These are phyloP conservation scores for Columbina picui DNA, from an alignment of 2,113 vertebrate species.

Conservation along the genomic window DNA sequence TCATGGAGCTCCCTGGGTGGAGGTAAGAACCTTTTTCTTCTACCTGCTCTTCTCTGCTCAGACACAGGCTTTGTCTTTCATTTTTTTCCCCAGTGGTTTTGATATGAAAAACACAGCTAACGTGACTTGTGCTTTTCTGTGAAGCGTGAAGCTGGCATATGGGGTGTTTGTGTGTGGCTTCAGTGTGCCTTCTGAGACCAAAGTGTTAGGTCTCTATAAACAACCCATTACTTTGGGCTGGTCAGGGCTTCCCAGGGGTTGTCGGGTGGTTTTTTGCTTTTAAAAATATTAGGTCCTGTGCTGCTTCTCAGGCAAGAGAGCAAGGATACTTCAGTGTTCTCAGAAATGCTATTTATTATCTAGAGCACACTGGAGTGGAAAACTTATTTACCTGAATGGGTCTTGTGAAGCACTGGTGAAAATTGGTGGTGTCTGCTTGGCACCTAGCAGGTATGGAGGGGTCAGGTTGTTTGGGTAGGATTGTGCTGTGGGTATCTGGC, in stretches of 20 bases:
- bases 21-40: conserved; percentile 15
- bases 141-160: background rate
- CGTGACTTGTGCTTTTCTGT: background rate
- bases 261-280: background rate
- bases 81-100: background rate
- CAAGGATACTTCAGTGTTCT: background rate
- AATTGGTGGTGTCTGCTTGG: background rate
- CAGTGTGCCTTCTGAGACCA: background rate
- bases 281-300: background rate
- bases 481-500: background rate
- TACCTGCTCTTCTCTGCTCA: background rate
- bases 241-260: background rate
- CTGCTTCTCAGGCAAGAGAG: background rate
- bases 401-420: background rate
- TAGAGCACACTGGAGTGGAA: background rate
- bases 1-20: background rate
- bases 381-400: background rate
- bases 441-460: background rate
- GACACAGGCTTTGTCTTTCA: background rate
- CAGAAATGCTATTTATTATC: background rate
- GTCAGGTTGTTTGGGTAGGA: background rate
- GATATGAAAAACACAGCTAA: background rate
- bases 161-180: background rate
- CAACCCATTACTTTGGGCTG: background rate
- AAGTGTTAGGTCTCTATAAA: background rate